These are phyloP conservation scores for Tenualosa thibaudeaui DNA, from an alignment of 2,797 vertebrate genomes.

Conservation along the genomic window DNA sequence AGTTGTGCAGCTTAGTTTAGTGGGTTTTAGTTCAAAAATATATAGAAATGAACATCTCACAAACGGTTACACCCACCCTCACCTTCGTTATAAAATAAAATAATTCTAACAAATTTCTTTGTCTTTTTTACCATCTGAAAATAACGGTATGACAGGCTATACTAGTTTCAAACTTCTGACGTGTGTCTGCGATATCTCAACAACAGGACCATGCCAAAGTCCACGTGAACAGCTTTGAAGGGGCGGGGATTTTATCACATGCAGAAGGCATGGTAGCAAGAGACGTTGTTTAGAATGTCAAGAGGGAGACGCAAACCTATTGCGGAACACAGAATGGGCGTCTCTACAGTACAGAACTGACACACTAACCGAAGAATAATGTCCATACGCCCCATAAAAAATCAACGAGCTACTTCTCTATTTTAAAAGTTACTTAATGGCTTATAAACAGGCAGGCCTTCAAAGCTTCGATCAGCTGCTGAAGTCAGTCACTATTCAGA, in stretches of 20 bases:
- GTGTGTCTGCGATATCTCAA: slow-evolving; percentile 27
- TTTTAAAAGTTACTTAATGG: neutral
- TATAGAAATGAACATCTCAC: no score
- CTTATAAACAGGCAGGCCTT: slow-evolving; percentile 28
- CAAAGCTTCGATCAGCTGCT: slow-evolving; percentile 47
- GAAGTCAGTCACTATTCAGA: slow-evolving; percentile 51
- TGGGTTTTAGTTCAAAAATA: no score
- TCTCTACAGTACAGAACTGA: neutral
- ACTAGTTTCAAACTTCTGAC: slow-evolving; percentile 1
- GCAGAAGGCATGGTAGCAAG: slow-evolving; percentile 63
- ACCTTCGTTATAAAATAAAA: neutral
- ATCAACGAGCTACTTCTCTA: neutral
- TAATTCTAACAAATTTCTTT: neutral
- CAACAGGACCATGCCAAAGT: slow-evolving; percentile 71
- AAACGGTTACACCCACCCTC: neutral
- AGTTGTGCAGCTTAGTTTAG: no score
- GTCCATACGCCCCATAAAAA: neutral
- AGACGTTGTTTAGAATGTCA: neutral
- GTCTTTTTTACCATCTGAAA: neutral
- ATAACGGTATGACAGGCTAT: neutral
- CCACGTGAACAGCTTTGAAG: slow-evolving; percentile 70
- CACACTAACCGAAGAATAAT: neutral
- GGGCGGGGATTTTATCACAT: slow-evolving; percentile 69
- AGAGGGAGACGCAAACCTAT: neutral
- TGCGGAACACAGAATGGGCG: neutral